Percentiles rank a stretch among this genome's conserved stretches.
phyloP scores from a whole-genome alignment of 2,888 invertebrate genomes.

The Acleris literana region DNA sequence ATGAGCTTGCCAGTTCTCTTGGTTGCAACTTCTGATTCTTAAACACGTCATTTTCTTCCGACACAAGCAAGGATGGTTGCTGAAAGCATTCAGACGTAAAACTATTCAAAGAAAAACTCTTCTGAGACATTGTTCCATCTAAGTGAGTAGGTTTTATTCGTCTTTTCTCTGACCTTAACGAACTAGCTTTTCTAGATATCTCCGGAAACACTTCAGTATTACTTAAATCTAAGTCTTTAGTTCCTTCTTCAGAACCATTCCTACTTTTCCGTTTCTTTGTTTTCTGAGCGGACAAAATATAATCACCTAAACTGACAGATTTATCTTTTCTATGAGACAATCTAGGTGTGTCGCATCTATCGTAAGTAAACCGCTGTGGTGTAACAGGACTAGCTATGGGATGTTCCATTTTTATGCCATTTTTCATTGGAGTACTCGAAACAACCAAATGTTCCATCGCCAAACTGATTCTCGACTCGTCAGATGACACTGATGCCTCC shows the following conservation, averaged over 20 bases:
- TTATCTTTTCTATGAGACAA: slow-evolving; percentile 67
- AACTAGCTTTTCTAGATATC: slow-evolving; percentile 68
- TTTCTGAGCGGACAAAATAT: slow-evolving; percentile 61
- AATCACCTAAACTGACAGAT: slow-evolving; percentile 67
- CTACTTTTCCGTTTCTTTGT: slow-evolving; percentile 66
- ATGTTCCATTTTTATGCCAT: slow-evolving; percentile 58
- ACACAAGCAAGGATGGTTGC: slow-evolving; percentile 56
- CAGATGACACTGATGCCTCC: slow-evolving; percentile 62
- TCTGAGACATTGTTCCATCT: slow-evolving; percentile 57
- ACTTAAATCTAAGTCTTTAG: slow-evolving; percentile 65
- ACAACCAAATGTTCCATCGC: slow-evolving; percentile 61
- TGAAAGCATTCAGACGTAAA: slow-evolving; percentile 67
- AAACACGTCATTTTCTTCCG: slow-evolving; percentile 70
- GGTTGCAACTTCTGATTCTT: slow-evolving; percentile 63
- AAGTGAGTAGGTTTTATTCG: slow-evolving; percentile 83
- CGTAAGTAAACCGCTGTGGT: slow-evolving; percentile 47
- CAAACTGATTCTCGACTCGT: slow-evolving; percentile 62
- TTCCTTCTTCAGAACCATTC: slow-evolving; percentile 61
- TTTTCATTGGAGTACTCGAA: slow-evolving; percentile 73
- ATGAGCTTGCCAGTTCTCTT: slow-evolving; percentile 60
- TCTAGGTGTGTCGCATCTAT: slow-evolving; percentile 71
- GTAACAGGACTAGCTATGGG: slow-evolving; percentile 66
- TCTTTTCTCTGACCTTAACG: slow-evolving; percentile 61
- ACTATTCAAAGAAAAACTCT: slow-evolving; percentile 66
- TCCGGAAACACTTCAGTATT: slow-evolving; percentile 74